Conservation (phyloP, 1,140 invertebrate genomes). For the Meloidogyne exigua region DNA sequence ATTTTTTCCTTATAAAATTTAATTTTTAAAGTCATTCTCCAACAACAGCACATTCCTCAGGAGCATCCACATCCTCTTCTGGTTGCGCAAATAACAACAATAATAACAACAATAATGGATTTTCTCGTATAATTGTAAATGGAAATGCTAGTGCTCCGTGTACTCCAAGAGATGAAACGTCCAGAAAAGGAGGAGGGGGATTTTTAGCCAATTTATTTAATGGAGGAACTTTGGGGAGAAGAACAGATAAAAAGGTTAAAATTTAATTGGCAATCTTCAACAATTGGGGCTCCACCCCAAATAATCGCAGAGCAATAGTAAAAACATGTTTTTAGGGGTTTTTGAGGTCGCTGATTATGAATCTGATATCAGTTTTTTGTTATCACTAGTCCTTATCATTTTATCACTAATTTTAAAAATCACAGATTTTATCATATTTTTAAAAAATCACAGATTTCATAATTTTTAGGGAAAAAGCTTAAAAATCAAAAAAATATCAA, state of each 20-base stretch:
- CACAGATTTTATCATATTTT: too few species aligned
- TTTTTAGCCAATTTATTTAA: neutral
- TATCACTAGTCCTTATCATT: too few species aligned
- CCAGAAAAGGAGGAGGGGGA: neutral
- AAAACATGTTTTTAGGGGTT: too few species aligned
- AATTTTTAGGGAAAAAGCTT: too few species aligned
- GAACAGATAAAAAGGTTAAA: conserved; percentile 4
- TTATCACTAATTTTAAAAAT: too few species aligned
- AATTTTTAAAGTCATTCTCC: neutral
- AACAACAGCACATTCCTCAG: neutral
- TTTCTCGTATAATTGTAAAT: neutral
- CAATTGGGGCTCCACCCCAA: too few species aligned
- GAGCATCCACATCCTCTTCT: neutral
- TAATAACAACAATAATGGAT: neutral
- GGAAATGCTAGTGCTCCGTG: neutral
- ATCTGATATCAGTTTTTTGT: too few species aligned
- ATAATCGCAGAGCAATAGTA: too few species aligned
- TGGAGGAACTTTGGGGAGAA: neutral
- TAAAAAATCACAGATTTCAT: too few species aligned
- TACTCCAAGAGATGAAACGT: neutral
- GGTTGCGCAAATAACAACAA: neutral
- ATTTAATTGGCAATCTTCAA: neutral
- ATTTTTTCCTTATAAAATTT: neutral
- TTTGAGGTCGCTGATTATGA: too few species aligned
- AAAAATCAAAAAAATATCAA: too few species aligned